phyloP scores from a whole-genome alignment of 1,140 invertebrate species.

The Euwallacea similis region DNA sequence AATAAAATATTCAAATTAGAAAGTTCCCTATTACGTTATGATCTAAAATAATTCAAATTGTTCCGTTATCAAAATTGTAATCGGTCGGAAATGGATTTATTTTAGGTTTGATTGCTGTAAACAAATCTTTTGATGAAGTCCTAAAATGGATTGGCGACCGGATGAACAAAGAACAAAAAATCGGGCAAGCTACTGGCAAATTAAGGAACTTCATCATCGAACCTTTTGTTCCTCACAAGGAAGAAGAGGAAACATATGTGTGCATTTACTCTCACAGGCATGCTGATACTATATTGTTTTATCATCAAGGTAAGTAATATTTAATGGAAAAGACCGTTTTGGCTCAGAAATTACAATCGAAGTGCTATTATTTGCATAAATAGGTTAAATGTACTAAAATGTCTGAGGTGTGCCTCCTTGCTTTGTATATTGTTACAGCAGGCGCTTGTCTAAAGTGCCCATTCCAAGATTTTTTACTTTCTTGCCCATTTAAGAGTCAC shows the following conservation, averaged over 20 bases:
- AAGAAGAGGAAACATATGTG: constrained; percentile 94
- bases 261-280: constrained; percentile 95
- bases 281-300: constrained; percentile 94
- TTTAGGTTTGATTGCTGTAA: constrained; percentile 84
- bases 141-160: constrained; percentile 88
- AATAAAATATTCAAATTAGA: not conserved
- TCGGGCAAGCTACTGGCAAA: constrained; percentile 84
- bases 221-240: constrained; percentile 89
- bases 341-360: no score
- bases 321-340: not conserved
- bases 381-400: no score
- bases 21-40: not conserved
- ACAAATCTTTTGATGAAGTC: constrained; percentile 76
- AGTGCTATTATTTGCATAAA: not conserved
- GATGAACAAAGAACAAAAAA: constrained; percentile 82
- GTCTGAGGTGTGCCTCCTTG: no score
- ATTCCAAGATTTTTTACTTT: no score
- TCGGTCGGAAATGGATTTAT: not conserved
- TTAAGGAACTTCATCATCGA: constrained; percentile 95
- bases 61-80: no score
- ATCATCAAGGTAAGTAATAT: constrained; percentile 74
- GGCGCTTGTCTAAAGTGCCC: no score
- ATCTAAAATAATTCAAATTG: no score
- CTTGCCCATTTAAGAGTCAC: no score
- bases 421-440: no score